A percentile compares a stretch with the other conserved stretches of the same genome.
These are phyloP conservation scores for Anarsia innoxiella DNA, from an alignment of 2,888 invertebrate species.

Conservation along the genomic window DNA sequence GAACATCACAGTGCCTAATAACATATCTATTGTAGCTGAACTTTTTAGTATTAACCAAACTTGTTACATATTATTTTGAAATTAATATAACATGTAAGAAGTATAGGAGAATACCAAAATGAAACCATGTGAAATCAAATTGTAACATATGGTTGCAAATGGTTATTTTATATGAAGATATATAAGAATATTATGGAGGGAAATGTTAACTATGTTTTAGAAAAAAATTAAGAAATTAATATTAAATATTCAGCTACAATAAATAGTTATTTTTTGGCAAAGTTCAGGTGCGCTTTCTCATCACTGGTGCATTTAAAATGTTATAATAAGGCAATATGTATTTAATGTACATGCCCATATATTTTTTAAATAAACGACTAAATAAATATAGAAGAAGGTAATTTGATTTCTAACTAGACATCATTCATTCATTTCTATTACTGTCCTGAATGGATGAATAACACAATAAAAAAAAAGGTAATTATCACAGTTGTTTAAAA, in stretches of 20 bases:
- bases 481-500: too few species aligned
- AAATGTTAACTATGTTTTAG: constrained; percentile 2
- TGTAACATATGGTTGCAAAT: constrained; percentile 25
- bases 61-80: constrained; percentile 22
- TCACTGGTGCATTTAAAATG: too few species aligned
- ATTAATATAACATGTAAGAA: constrained; percentile 28
- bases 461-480: too few species aligned
- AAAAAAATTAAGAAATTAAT: not conserved
- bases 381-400: too few species aligned
- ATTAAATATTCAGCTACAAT: constrained; percentile 23
- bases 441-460: too few species aligned
- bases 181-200: constrained; percentile 9
- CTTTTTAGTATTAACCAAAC: constrained; percentile 19
- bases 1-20: constrained; percentile 52
- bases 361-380: too few species aligned
- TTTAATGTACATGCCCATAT: too few species aligned
- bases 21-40: constrained; percentile 33
- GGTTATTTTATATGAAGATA: constrained; percentile 9
- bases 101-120: constrained; percentile 14
- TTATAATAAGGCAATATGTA: too few species aligned
- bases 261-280: constrained; percentile 35
- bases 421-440: too few species aligned
- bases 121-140: constrained; percentile 21
- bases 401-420: too few species aligned
- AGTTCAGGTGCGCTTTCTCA: constrained; percentile 44